Evolutionary conservation across 2,888 invertebrate genomes (phyloP).

Genomic region (Andricus curvator): DNA sequence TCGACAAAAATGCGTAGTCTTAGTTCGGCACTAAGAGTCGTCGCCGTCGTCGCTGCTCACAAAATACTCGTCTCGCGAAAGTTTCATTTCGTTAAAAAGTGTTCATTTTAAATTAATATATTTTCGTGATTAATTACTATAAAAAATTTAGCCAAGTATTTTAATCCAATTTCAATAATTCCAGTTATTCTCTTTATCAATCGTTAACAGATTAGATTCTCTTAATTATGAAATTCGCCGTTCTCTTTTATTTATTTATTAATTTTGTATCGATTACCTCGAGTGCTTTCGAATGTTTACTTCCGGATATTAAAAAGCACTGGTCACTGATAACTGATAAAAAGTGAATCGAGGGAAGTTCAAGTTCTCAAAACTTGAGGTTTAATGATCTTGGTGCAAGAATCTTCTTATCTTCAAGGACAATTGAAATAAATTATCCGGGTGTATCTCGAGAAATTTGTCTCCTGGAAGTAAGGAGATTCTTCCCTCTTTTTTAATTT

Average conservation of each 20-base stretch:
- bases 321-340: background rate
- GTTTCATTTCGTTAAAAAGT: background rate
- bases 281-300: background rate
- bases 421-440: background rate
- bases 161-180: no score
- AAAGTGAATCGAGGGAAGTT: background rate
- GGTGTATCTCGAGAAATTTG: conserved; percentile 3
- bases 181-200: no score
- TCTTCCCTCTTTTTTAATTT: background rate
- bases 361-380: background rate
- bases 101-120: background rate
- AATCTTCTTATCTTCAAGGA: background rate
- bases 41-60: background rate
- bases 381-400: background rate
- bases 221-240: no score
- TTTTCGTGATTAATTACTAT: background rate
- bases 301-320: background rate
- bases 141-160: background rate
- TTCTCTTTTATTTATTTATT: background rate
- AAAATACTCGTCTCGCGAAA: background rate
- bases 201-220: no score
- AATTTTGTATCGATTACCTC: background rate
- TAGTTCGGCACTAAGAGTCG: conserved; percentile 2
- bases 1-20: conserved; percentile 8
- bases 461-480: background rate